Conservation (phyloP, 2,113 vertebrate genomes). For the Tachuris rubrigastra region DNA sequence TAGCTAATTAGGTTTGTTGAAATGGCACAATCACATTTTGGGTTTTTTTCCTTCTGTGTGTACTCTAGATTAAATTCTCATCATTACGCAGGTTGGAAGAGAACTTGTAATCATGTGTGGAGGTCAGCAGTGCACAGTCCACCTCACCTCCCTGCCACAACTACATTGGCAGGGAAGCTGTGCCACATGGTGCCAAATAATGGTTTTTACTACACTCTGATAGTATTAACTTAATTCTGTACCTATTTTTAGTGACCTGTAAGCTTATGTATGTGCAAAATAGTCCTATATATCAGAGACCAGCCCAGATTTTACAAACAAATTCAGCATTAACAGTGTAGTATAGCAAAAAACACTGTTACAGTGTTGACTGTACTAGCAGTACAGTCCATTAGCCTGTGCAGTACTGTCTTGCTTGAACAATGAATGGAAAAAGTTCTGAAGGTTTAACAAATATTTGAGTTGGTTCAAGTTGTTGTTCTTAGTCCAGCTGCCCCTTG, state of each 20-base stretch:
- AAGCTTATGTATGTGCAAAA: not conserved
- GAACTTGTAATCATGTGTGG: not conserved
- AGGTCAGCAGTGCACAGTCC: not conserved
- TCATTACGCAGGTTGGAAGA: slow-evolving; percentile 4
- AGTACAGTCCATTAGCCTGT: not conserved
- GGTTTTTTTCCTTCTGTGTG: not conserved
- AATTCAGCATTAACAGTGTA: not conserved
- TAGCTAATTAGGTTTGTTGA: slow-evolving; percentile 57
- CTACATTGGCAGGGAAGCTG: not conserved
- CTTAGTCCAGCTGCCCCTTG: accelerated
- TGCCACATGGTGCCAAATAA: not conserved
- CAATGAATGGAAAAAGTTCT: not conserved
- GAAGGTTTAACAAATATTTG: not conserved
- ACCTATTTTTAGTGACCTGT: not conserved
- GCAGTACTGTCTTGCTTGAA: not conserved
- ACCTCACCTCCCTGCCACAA: not conserved
- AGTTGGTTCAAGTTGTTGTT: not conserved
- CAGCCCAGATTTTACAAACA: not conserved
- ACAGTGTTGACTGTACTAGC: too few species aligned
- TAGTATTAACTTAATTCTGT: not conserved
- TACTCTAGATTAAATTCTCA: not conserved
- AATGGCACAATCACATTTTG: not conserved
- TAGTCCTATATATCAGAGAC: not conserved
- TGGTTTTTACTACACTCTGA: not conserved
- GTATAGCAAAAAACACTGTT: not conserved